A percentile compares a stretch with the other conserved stretches of the same genome.
Evolutionary conservation across 1,140 invertebrate genomes (phyloP).

Genomic region (Drosophila subpulchrella): DNA sequence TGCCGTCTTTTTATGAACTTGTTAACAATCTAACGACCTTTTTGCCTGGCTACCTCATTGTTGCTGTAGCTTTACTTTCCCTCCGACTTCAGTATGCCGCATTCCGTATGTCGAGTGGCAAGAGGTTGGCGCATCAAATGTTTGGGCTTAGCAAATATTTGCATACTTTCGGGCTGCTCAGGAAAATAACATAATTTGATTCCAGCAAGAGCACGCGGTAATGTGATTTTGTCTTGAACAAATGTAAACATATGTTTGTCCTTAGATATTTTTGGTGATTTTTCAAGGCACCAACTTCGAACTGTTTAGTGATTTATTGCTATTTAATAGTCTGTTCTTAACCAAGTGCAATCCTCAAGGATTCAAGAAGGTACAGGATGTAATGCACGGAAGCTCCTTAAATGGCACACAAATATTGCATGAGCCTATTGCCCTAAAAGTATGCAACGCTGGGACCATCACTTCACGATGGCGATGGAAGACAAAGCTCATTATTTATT

Average conservation of each 20-base stretch:
- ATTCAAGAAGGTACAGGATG: background rate
- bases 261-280: conserved; percentile 10
- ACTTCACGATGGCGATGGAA: conserved; percentile 35
- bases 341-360: background rate
- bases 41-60: conserved; percentile 40
- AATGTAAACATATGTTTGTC: conserved; percentile 50
- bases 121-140: conserved; percentile 63
- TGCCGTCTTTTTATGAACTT: conserved; percentile 78
- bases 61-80: conserved; percentile 12
- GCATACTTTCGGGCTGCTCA: conserved; percentile 74
- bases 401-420: conserved; percentile 64
- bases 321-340: conserved; percentile 17
- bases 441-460: conserved; percentile 49
- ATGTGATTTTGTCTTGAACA: conserved; percentile 62
- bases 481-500: conserved; percentile 76
- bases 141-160: conserved; percentile 74
- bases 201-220: conserved; percentile 37
- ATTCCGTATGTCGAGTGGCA: conserved; percentile 34
- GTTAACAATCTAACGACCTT: conserved; percentile 82
- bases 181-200: conserved; percentile 82
- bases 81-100: conserved; percentile 28
- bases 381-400: conserved; percentile 38
- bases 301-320: conserved; percentile 21
- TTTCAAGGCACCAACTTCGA: conserved; percentile 5
- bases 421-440: conserved; percentile 48